Evolutionary conservation across 2,113 vertebrate genomes (phyloP).

Genomic region (Parotia lawesii): DNA sequence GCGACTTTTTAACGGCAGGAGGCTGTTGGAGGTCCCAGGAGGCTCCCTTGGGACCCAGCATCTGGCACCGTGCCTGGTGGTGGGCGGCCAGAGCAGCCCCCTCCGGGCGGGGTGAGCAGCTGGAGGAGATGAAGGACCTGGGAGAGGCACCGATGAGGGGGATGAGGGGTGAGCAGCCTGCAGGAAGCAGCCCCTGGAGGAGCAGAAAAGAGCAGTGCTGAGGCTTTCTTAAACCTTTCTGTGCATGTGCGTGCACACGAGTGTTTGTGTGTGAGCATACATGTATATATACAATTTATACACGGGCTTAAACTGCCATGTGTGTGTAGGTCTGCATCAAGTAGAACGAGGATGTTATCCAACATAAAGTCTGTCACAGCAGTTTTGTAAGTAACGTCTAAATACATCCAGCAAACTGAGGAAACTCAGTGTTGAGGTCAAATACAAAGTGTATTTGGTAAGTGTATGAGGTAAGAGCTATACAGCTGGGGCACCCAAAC

Average conservation of each 20-base stretch:
- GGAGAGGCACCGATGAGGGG: background rate
- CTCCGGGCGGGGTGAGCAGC: fast-evolving
- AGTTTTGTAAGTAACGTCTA: background rate
- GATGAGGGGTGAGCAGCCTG: background rate
- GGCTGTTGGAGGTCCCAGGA: background rate
- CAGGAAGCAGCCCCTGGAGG: background rate
- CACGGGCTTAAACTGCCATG: fast-evolving
- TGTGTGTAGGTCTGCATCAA: background rate
- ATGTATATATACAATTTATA: fast-evolving
- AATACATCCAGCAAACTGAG: background rate
- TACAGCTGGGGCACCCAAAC: background rate
- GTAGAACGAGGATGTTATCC: background rate
- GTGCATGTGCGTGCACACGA: fast-evolving
- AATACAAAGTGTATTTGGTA: background rate
- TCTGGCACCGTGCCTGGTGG: background rate
- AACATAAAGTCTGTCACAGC: background rate
- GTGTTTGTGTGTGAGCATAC: background rate
- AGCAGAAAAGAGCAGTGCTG: background rate
- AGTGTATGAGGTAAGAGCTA: background rate
- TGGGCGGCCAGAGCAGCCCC: background rate
- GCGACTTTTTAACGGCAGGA: background rate
- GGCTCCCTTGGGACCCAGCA: background rate
- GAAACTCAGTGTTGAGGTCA: background rate
- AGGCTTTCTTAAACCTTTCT: background rate
- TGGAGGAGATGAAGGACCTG: background rate